A percentile compares a stretch with the other conserved stretches of the same genome.
Evolutionary conservation across 2,113 vertebrate genomes (phyloP).

Genomic region (Ornithorhynchus anatinus): DNA sequence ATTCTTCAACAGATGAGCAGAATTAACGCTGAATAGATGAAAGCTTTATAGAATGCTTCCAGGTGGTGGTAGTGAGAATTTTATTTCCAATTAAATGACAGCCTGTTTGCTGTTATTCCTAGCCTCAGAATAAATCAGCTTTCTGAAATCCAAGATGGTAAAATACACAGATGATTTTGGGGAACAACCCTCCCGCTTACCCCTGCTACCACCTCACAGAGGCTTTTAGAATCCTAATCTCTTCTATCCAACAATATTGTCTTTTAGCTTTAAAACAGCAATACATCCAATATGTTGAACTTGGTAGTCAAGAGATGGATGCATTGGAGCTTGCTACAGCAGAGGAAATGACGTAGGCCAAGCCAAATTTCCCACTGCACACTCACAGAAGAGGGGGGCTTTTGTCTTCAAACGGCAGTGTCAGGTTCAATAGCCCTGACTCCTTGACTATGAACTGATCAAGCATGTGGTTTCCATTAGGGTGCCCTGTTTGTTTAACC

Average conservation of each 20-base stretch:
- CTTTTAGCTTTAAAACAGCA: not conserved
- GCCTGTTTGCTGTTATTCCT: slow-evolving; percentile 16
- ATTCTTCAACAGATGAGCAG: slow-evolving; percentile 38
- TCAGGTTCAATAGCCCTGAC: not conserved
- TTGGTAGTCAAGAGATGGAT: not conserved
- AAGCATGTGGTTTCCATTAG: slow-evolving; percentile 29
- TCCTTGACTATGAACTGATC: slow-evolving; percentile 1
- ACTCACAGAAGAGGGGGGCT: not conserved
- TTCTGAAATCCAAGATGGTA: slow-evolving; percentile 1
- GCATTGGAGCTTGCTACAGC: not conserved
- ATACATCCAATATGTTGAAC: not conserved
- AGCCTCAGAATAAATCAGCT: slow-evolving; percentile 12
- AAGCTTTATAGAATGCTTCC: slow-evolving; percentile 1
- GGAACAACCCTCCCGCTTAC: too few relatives aligned
- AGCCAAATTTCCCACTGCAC: not conserved
- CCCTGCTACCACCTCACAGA: not conserved
- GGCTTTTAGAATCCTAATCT: not conserved
- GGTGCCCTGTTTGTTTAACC: slow-evolving; percentile 45
- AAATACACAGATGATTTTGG: slow-evolving; percentile 20
- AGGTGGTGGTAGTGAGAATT: not conserved
- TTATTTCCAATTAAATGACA: not conserved
- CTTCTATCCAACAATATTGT: not conserved
- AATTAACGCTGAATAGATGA: not conserved
- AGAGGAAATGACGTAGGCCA: not conserved
- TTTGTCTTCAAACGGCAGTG: not conserved